Evolutionary conservation across 2,888 invertebrate genomes (phyloP), one percentile per base, ranked within the genome.

Genomic region (Epistrophe grossulariae): DNA sequence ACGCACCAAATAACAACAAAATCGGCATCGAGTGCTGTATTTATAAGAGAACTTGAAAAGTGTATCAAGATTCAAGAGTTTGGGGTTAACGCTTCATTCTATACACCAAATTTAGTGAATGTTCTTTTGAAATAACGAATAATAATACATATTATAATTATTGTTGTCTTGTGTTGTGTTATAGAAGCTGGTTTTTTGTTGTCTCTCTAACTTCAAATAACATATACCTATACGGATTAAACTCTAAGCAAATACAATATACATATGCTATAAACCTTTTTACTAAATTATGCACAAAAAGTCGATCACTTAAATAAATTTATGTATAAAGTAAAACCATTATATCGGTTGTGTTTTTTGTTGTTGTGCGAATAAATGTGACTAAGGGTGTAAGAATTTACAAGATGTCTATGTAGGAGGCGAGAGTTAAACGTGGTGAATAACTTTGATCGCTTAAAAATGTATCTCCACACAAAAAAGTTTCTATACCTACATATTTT

Each of bases 1-100:
- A 79, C 87, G 74, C 62, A 79, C 79, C 74, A 83, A 83, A 87
- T 87, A 87, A 87, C 82, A 87, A 82, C 83, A 74, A 79, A 85
- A 79, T 74, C 74, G 45, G 60, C 73, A 82, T 71, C 48, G 83
- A 79, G 79, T 83, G 82, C 71, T 71, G 83, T 87, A 83, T 87
- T 87, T 87, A 87, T 87, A 87, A 87, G 87, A 72, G 70, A 79
- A 60, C 55, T 60, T 52, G 57, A 52, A 82, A 87, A 79, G 78
- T 87, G 74, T 87, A 87, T 73, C 73, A 82, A 78, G 78, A 82
- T 78, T 70, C 70, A 82, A 50, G 35, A 19, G 8, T 35, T 74
- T 70, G 45, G 52, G 57, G 59, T 62, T 70, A 38, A 55, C 38
- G 68, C 64, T 73, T 55, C n/a, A 68, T 43, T 77, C 31, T 50